These are phyloP conservation scores for Lutraria lutraria DNA, from an alignment of 2,888 invertebrate genomes.

Conservation along the genomic window DNA sequence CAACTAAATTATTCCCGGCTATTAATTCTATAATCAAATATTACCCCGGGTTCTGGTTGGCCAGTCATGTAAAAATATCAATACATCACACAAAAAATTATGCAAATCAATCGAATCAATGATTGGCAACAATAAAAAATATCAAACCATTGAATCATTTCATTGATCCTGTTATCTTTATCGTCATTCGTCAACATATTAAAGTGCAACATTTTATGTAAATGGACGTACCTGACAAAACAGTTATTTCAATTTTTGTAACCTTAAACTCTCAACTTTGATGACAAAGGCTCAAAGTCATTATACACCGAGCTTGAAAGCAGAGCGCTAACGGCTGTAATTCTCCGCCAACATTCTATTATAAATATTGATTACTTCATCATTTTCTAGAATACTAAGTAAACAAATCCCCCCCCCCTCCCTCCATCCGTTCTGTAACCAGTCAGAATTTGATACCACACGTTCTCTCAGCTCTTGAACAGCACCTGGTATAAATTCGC, in stretches of 20 bases:
- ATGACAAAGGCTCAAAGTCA: conserved; percentile 33
- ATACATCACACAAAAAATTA: conserved; percentile 41
- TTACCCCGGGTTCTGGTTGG: background rate
- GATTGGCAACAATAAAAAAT: conserved; percentile 45
- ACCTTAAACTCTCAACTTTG: conserved; percentile 40
- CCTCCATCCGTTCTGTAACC: too few species aligned
- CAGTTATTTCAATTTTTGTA: conserved; percentile 54
- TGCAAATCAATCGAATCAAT: conserved; percentile 55
- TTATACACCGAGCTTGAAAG: background rate
- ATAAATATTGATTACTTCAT: conserved; percentile 18
- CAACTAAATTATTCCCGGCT: conserved; percentile 28
- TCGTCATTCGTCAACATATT: conserved; percentile 17
- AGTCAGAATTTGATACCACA: conserved; percentile 57
- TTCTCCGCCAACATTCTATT: conserved; percentile 5
- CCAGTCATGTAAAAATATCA: conserved; percentile 33
- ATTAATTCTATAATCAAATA: conserved; percentile 34
- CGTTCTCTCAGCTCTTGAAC: conserved; percentile 26
- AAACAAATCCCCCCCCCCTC: conserved; percentile 7
- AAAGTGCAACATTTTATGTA: conserved; percentile 43
- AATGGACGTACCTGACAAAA: conserved; percentile 43
- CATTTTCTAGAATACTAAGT: background rate
- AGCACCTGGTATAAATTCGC: conserved; percentile 66
- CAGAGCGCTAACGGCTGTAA: conserved; percentile 1
- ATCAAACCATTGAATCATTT: conserved; percentile 52
- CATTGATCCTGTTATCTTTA: conserved; percentile 48